phyloP scores from a whole-genome alignment of 2,113 vertebrate species.

The Megaceryle maxima region DNA sequence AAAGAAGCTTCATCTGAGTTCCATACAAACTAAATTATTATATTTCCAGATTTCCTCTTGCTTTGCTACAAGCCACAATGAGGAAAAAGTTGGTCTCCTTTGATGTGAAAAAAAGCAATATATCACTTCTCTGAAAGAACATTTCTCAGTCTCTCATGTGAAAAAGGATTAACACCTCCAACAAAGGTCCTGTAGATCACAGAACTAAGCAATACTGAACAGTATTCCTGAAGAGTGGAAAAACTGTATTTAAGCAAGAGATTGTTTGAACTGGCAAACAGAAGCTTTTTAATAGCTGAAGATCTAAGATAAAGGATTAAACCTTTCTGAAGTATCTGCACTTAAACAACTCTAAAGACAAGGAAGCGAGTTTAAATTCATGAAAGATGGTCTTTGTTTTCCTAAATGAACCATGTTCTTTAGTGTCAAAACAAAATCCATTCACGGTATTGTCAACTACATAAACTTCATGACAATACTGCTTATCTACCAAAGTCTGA shows the following conservation, averaged over 20 bases:
- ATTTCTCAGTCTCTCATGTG: conserved; percentile 84
- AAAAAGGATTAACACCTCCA: conserved; percentile 86
- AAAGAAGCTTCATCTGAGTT: conserved; percentile 63
- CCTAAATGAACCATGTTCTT: conserved; percentile 45
- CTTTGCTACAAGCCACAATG: conserved; percentile 67
- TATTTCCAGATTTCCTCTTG: conserved; percentile 77
- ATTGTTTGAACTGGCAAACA: conserved; percentile 79
- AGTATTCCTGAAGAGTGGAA: conserved; percentile 76
- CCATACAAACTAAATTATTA: conserved; percentile 71
- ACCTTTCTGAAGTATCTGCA: conserved; percentile 61
- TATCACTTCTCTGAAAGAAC: conserved; percentile 81
- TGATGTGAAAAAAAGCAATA: conserved; percentile 82
- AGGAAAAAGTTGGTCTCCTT: conserved; percentile 68
- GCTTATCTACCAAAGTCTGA: not conserved
- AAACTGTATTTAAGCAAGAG: conserved; percentile 78
- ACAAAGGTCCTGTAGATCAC: conserved; percentile 81
- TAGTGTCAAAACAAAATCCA: conserved; percentile 15
- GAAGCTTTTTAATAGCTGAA: conserved; percentile 79
- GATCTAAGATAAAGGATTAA: conserved; percentile 73
- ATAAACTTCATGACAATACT: conserved; percentile 22
- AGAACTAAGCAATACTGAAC: conserved; percentile 71
- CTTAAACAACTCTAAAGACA: conserved; percentile 59
- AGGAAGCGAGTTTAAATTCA: conserved; percentile 64
- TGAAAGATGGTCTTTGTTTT: conserved; percentile 60
- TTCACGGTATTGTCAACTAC: not conserved